These are phyloP conservation scores for Rhynchopsitta pachyrhyncha DNA, from an alignment of 2,113 vertebrate genomes.

Conservation along the genomic window DNA sequence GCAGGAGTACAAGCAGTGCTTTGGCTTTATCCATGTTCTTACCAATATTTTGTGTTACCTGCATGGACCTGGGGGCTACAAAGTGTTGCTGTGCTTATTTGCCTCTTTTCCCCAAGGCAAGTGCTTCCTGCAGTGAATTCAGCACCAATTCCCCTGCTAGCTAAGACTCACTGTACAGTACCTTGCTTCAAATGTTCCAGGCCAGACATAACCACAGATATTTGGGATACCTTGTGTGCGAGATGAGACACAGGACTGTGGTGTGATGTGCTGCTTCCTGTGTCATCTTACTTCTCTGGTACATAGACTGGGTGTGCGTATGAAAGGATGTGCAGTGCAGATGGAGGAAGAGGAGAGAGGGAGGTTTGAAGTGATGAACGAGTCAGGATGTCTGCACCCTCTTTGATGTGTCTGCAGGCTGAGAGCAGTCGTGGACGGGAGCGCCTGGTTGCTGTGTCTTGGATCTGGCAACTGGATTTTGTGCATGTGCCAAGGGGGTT, in stretches of 20 bases:
- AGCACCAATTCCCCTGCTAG: not conserved
- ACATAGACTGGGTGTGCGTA: not conserved
- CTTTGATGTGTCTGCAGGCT: not conserved
- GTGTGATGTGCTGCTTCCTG: not conserved
- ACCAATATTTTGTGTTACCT: not conserved
- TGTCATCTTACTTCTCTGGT: not conserved
- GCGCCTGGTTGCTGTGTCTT: not conserved
- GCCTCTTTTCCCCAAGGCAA: not conserved
- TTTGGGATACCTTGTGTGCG: accelerated
- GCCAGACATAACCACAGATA: not conserved
- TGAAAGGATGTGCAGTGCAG: not conserved
- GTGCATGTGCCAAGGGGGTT: not conserved
- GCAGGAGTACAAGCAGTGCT: not conserved
- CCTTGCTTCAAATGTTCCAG: not conserved
- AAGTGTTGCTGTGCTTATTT: not conserved
- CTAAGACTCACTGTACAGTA: not conserved
- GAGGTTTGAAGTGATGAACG: not conserved
- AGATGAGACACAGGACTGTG: not conserved
- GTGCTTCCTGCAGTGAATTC: not conserved
- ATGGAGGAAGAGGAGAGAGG: not conserved
- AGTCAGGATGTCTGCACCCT: not conserved
- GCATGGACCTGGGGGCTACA: not conserved
- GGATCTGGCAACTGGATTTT: not conserved
- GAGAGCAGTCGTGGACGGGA: not conserved
- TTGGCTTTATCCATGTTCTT: not conserved